Base-by-base conservation (phyloP, 2,113 vertebrate species). In the Rafetus swinhoei region DNA sequence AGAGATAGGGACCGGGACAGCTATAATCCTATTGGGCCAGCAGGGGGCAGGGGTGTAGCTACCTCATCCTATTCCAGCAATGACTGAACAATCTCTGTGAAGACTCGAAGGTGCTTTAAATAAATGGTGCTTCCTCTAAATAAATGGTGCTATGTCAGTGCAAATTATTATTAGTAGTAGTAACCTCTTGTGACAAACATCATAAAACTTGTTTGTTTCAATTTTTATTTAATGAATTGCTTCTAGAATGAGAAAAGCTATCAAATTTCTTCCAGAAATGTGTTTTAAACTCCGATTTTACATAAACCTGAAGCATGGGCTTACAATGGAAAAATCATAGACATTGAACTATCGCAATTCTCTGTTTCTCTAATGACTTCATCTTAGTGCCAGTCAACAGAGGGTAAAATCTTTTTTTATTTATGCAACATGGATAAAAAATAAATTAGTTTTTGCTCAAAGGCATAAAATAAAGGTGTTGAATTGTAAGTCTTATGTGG, bases 351-450 rank as follows among this genome's bases (percentile, higher is more conserved):
- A n/a, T 27, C 94, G 56, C 7, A 59, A 87, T 83, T 53, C 27
- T 85, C 94, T 52, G 62, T 39, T 87, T 81, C 81, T 90, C 81
- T 90, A 89, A 95, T 90, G 79, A 93, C 87, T 97, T 95, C 87
- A 90, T 92, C 69, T 90, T 92, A 91, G 52, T 90, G 87, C 79
- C 76, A 95, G 86, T 82, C 93, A 97, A 72, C 55, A 82, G 91
- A 95, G 93, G 56, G 81, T 94, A 95, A 96, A 95, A 95, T 94
- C 92, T 92, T 95, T 95, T 69, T 53, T 81, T 95, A 87, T 95
- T 97, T 96, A 96, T 95, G 65, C 81, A 91, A 79, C 82, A 88
- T 50, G 87, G 87, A 90, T 95, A n/a, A 76, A 54, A 55, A 77
- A 91, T 32, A 89, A 95, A 95, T 83, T 72, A 91, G 52, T 1